These are phyloP conservation scores for Brachyhypopomus gauderio DNA, from an alignment of 2,113 vertebrate genomes.

Conservation along the genomic window DNA sequence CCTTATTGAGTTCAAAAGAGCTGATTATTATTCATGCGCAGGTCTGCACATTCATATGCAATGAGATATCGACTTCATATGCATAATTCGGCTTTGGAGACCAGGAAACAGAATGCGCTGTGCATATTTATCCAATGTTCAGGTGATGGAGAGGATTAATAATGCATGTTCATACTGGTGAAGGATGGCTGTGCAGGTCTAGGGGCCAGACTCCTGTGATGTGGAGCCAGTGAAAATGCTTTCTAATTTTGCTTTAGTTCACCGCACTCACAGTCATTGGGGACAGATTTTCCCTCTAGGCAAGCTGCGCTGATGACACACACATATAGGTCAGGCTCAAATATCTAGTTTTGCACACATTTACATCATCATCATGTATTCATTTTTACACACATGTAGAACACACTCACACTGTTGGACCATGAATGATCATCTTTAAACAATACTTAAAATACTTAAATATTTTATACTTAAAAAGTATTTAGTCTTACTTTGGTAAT, in stretches of 20 bases:
- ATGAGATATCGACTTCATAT: slow-evolving; percentile 48
- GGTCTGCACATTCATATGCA: slow-evolving; percentile 38
- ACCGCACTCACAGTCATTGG: neutral
- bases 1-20: slow-evolving; percentile 50
- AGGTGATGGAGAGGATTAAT: slow-evolving; percentile 42
- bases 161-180: slow-evolving; percentile 31
- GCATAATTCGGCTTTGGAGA: slow-evolving; percentile 54
- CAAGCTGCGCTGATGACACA: neutral
- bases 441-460: no score
- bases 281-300: neutral
- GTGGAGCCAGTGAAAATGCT: neutral
- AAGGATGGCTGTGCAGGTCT: neutral
- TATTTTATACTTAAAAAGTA: no score
- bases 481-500: no score
- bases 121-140: slow-evolving; percentile 30
- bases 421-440: no score
- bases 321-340: no score
- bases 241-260: neutral
- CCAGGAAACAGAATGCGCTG: slow-evolving; percentile 52
- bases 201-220: neutral
- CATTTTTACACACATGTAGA: no score
- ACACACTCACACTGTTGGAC: no score
- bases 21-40: slow-evolving; percentile 42
- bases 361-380: no score
- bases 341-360: no score